Evolutionary conservation across 2,797 vertebrate genomes (phyloP), one percentile per base, ranked within the genome.

Genomic region (Hafferia zeledoni): DNA sequence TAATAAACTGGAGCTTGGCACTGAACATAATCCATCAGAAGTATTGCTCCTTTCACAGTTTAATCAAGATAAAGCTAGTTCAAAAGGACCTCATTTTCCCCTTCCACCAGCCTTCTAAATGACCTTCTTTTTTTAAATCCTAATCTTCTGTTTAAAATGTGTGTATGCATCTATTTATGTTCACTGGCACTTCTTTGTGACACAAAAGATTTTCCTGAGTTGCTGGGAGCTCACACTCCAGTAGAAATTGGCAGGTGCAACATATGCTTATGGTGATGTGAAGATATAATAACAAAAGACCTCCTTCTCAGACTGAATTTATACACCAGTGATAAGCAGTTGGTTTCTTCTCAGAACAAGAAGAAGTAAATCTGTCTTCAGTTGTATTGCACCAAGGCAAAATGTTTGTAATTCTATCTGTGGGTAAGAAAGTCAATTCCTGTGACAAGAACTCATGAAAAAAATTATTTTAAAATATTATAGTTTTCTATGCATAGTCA

Each of bases 141-240:
- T 85, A 27, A 41, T 89, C 35, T 55, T 84, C 47, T 82, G 55
- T 37, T 89, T 79, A 59, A 94, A 83, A 63, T n/a, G 8, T 8
- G 8, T 17, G 17, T 14, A 41, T 30, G 31, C 28, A 77, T 77
- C 52, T 70, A n/a, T 33, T 64, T 31, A 49, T 9, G 20, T 69
- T 80, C 72, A 70, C 39, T 52, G 30, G 47, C 52, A 60, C 72
- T 76, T 69, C 59, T 67, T 44, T 65, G 27, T 57, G 65, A 75
- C 20, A 39, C 30, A 30, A 60, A 70, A 30, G n/a, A 69, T 83
- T 88, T 87, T 75, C 75, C 75, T 27, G 67, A 87, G 75, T 50
- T 69, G 43, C 35, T 46, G 33, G 19, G 55, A 81, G 41, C 25
- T 83, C 60, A 74, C 56, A 24, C 24, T n/a, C 3, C 63, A 79